phyloP scores from a whole-genome alignment of 2,797 vertebrate species.

The Tympanoctomys barrerae region DNA sequence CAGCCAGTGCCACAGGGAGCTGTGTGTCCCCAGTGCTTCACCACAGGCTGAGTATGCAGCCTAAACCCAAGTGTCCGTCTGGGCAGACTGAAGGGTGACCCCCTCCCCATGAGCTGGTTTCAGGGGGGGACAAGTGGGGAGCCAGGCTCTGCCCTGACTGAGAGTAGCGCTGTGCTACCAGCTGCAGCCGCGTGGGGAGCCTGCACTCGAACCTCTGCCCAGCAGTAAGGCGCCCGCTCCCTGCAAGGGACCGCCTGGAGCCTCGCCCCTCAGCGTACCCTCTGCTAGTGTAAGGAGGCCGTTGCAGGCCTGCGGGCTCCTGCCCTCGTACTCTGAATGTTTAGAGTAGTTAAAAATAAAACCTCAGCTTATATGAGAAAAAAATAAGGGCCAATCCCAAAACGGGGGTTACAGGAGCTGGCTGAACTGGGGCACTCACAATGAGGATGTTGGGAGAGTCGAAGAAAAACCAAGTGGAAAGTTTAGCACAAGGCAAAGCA shows the following conservation, averaged over 20 bases:
- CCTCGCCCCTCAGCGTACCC: not conserved
- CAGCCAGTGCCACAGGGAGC: not conserved
- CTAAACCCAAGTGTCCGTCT: not conserved
- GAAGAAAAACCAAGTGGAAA: not conserved
- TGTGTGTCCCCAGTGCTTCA: not conserved
- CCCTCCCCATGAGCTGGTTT: not conserved
- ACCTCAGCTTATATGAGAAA: not conserved
- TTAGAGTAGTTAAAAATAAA: not conserved
- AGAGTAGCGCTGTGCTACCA: not conserved
- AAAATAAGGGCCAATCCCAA: not conserved
- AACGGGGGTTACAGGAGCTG: too few relatives aligned
- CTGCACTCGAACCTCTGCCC: fast-evolving
- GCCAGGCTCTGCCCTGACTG: not conserved
- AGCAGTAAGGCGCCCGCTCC: not conserved
- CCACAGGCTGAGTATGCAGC: not conserved
- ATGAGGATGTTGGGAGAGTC: not conserved
- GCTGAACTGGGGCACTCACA: not conserved
- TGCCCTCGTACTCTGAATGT: not conserved
- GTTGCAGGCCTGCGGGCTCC: not conserved
- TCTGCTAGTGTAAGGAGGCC: not conserved
- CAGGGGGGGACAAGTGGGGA: not conserved
- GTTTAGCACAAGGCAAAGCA: not conserved
- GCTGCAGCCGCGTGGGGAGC: fast-evolving
- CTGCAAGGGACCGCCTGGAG: not conserved
- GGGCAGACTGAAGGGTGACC: too few relatives aligned